A percentile compares a stretch with the other conserved stretches of the same genome.
Conservation (phyloP, 2,113 vertebrate genomes). For the Pachycephala philippinensis region DNA sequence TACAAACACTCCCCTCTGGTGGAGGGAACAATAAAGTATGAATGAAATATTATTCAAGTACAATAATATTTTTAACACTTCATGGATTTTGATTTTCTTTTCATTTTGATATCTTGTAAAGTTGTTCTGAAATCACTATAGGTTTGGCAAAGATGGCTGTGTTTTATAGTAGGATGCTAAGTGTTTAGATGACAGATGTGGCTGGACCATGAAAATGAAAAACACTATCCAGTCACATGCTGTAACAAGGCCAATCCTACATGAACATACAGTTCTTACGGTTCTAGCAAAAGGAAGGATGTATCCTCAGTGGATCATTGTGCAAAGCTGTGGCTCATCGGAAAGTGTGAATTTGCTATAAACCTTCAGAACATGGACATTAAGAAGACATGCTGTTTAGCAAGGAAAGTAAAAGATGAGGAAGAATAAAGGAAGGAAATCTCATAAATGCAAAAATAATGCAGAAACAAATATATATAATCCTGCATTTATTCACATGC, state of each 20-base stretch:
- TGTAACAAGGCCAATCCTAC: neutral
- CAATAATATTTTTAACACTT: neutral
- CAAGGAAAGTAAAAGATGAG: neutral
- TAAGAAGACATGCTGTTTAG: neutral
- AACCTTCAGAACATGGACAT: neutral
- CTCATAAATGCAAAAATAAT: neutral
- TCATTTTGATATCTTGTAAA: neutral
- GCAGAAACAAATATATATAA: neutral
- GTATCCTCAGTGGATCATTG: neutral
- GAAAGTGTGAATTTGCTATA: neutral
- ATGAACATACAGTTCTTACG: neutral
- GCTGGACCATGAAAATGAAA: neutral
- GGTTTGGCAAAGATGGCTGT: neutral
- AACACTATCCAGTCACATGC: neutral
- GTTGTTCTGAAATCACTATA: neutral
- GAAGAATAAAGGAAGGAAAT: neutral
- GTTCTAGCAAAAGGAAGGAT: neutral
- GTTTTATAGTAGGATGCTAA: neutral
- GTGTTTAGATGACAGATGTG: neutral
- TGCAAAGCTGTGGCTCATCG: neutral
- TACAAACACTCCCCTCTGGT: constrained; percentile 6
- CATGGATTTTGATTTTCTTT: neutral
- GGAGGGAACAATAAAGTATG: neutral
- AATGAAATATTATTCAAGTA: neutral
- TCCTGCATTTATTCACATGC: neutral